A percentile compares a stretch with the other conserved stretches of the same genome.
phyloP scores from a whole-genome alignment of 2,113 vertebrate species.

The Rallus limicola region DNA sequence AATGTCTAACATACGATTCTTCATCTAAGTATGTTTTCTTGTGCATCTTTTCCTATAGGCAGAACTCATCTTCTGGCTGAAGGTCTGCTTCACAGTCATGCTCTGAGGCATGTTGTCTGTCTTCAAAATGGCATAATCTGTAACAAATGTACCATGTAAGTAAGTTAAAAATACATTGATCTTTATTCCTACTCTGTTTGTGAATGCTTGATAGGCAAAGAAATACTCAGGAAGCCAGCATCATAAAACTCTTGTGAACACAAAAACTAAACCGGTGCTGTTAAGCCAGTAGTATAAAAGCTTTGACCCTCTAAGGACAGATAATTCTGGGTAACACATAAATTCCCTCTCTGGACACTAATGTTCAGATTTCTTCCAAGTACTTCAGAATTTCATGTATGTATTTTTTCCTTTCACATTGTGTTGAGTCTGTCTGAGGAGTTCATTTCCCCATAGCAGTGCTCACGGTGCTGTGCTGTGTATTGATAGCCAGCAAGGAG shows the following conservation, averaged over 20 bases:
- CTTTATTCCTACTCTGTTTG: constrained; percentile 8
- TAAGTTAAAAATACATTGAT: constrained; percentile 36
- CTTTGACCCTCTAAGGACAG: background rate
- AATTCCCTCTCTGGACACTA: background rate
- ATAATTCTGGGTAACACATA: background rate
- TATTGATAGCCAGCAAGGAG: no score
- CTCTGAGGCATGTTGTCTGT: background rate
- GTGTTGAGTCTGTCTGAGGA: no score
- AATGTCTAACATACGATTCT: background rate
- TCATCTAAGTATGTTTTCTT: background rate
- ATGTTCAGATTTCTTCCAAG: constrained; percentile 11
- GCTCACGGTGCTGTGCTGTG: no score
- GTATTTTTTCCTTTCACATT: background rate
- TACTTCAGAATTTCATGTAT: background rate
- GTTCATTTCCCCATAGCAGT: no score
- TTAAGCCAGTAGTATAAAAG: background rate
- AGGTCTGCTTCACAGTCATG: background rate
- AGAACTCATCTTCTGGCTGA: background rate
- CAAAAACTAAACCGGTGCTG: background rate
- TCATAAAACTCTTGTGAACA: background rate
- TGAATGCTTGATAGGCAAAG: background rate
- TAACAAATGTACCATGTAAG: constrained; percentile 44
- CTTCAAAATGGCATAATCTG: constrained; percentile 5
- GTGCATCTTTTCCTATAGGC: background rate
- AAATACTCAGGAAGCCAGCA: background rate